A percentile compares a stretch with the other conserved stretches of the same genome.
Conservation (phyloP, 2,888 invertebrate genomes). For the Brachycybe producta region DNA sequence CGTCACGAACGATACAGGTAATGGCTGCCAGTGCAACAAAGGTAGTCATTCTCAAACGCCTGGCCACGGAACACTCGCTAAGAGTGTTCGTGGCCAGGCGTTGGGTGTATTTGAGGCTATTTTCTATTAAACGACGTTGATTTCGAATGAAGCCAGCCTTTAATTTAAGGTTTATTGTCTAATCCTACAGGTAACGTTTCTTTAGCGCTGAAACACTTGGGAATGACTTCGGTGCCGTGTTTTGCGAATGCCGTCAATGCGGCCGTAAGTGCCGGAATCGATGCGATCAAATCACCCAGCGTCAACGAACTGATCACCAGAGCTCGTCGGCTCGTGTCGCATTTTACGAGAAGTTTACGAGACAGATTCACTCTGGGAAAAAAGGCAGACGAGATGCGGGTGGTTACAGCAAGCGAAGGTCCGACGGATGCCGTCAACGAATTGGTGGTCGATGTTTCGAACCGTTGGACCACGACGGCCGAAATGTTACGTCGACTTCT, state of each 20-base stretch:
- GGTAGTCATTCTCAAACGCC: too few species aligned
- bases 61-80: too few species aligned
- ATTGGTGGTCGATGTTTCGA: background rate
- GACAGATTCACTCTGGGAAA: background rate
- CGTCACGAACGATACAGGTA: slow-evolving; percentile 3
- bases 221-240: background rate
- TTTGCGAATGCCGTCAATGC: background rate
- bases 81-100: too few species aligned
- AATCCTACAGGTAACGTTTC: too few species aligned
- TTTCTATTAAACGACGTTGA: too few species aligned
- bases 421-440: background rate
- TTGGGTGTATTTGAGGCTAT: too few species aligned
- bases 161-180: too few species aligned
- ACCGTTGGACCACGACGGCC: slow-evolving; percentile 8
- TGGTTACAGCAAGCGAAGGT: background rate
- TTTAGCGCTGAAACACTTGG: slow-evolving; percentile 1
- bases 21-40: too few species aligned
- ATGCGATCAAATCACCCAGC: background rate
- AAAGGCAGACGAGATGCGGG: background rate
- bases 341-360: background rate
- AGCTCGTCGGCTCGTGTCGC: background rate
- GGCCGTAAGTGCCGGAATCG: slow-evolving; percentile 5
- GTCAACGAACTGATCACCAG: slow-evolving; percentile 8
- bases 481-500: slow-evolving; percentile 5
- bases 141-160: too few species aligned